A percentile compares a stretch with the other conserved stretches of the same genome.
Evolutionary conservation across 2,888 invertebrate genomes (phyloP).

Genomic region (Dasysyrphus tricinctus): DNA sequence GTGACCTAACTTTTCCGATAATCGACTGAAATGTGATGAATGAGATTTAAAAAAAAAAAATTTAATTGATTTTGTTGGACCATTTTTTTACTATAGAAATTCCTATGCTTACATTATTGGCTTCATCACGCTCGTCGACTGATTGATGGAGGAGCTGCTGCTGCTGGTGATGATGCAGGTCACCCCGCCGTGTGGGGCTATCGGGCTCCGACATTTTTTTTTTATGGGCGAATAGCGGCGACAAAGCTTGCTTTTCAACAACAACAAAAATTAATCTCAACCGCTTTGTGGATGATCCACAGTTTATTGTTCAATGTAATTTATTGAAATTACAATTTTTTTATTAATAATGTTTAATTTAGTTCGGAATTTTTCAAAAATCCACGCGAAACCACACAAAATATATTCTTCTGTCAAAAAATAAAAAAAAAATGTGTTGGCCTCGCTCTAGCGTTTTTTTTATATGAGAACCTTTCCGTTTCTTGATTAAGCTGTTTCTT

Average conservation of each 20-base stretch:
- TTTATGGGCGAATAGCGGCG: slow-evolving; percentile 42
- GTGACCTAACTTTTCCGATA: slow-evolving; percentile 82
- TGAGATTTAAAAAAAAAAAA: slow-evolving; percentile 32
- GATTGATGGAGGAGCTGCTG: slow-evolving; percentile 70
- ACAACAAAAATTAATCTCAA: slow-evolving; percentile 23
- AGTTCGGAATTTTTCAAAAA: slow-evolving; percentile 26
- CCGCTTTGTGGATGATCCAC: slow-evolving; percentile 17
- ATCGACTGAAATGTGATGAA: slow-evolving; percentile 80
- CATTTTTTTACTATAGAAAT: slow-evolving; percentile 23
- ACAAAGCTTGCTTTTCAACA: slow-evolving; percentile 19
- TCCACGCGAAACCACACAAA: slow-evolving; percentile 71
- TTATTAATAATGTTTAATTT: slow-evolving; percentile 28
- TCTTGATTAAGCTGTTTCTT: slow-evolving; percentile 25
- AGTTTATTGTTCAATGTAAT: slow-evolving; percentile 35
- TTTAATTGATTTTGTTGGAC: slow-evolving; percentile 11
- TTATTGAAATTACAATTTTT: slow-evolving; percentile 46
- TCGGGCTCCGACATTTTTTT: slow-evolving; percentile 65
- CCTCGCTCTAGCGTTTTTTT: slow-evolving; percentile 66
- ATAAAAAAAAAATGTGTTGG: slow-evolving; percentile 68
- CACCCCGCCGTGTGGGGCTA: slow-evolving; percentile 75
- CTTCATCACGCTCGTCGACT: slow-evolving; percentile 68
- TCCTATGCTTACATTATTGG: slow-evolving; percentile 69
- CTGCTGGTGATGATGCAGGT: slow-evolving; percentile 66
- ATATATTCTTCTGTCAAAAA: slow-evolving; percentile 72
- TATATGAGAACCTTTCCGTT: slow-evolving; percentile 47